Evolutionary conservation across 1,140 invertebrate species (phyloP).

Genomic region (Coenobita brevimanus): DNA sequence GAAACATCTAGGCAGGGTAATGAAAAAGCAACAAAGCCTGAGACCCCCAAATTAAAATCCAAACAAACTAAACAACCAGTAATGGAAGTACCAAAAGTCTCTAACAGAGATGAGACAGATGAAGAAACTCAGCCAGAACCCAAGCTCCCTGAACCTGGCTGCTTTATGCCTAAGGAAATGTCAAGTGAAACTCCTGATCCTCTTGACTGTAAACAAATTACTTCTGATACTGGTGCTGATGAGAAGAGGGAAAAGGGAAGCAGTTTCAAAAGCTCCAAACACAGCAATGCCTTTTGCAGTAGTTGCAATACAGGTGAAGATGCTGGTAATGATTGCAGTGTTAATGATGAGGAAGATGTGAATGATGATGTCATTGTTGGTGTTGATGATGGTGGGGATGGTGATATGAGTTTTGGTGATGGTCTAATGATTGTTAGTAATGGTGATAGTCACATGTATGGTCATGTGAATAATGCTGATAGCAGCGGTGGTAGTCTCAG

Average conservation of each 20-base stretch:
- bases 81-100: neutral
- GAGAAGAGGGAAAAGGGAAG: neutral
- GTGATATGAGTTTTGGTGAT: neutral
- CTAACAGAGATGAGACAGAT: neutral
- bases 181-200: neutral
- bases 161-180: constrained; percentile 34
- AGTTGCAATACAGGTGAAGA: neutral
- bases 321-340: neutral
- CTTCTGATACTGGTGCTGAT: neutral
- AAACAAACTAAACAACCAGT: too few relatives aligned
- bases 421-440: neutral
- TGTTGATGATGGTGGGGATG: neutral
- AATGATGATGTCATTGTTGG: neutral
- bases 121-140: neutral
- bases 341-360: neutral
- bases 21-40: neutral
- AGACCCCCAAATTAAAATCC: too few relatives aligned
- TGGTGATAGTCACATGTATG: neutral
- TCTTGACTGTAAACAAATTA: neutral
- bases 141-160: constrained; percentile 33
- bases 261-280: neutral
- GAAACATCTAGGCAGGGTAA: neutral
- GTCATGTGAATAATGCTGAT: too few relatives aligned
- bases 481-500: too few relatives aligned
- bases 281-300: neutral